Evolutionary conservation across 2,888 invertebrate genomes (phyloP), one percentile per base, ranked within the genome.

Genomic region (Cataglyphis albicans): DNA sequence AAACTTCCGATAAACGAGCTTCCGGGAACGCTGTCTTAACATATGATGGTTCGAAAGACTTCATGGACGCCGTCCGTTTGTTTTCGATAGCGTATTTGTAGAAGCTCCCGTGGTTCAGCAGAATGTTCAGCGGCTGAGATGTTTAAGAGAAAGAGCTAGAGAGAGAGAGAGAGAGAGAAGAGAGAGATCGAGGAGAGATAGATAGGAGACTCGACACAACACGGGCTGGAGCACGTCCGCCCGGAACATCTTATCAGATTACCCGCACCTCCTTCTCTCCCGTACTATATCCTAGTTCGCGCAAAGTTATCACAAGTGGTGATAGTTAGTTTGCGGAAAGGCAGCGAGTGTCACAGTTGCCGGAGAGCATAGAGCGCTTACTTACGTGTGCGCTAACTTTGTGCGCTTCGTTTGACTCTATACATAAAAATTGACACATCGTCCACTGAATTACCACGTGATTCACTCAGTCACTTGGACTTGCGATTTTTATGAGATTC

Each of bases 281-380:
- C 44, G 29, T 81, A 76, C 15, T 48, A 15, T 44, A 15, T 44
- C 38, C 67, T 57, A 63, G 70, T 64, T 84, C 44, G 64, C 82
- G 68, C 72, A 81, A 89, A 89, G 90, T 89, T 89, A 89, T 87
- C 84, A 87, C 86, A 87, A 90, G 88, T 89, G 89, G 88, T 91
- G 91, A 92, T 92, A 92, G 92, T 92, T 93, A 92, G 91, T 92
- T 92, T 91, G 91, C 86, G 91, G 91, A 82, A 84, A 89, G 85
- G 88, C 88, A 84, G 81, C 81, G 76, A 12, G 85, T 88, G 90
- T 89, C 84, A 89, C 84, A 84, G 89, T 84, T 86, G 83, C 81
- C 82, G 70, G 75, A 41, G 76, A 52, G 52, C n/a, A 52, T 82
- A 72, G 63, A 84, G 65, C 73, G 73, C 82, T 84, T 84, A 84